Evolutionary conservation across 2,113 vertebrate species (phyloP), one percentile per base, ranked within the genome.

Genomic region (Pandion haliaetus): DNA sequence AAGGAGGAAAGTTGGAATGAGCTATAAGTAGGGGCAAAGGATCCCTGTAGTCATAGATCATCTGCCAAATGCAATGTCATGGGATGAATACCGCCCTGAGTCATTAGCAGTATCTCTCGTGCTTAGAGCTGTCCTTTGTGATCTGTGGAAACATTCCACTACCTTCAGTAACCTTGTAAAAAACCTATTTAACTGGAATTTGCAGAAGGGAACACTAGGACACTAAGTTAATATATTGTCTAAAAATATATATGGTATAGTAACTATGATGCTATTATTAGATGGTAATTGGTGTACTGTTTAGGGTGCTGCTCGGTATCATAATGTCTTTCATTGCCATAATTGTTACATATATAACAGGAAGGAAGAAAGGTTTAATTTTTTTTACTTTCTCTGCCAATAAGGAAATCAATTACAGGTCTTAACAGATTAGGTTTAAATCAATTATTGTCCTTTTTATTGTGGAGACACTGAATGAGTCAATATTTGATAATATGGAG

Each of bases 11-110:
- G 50, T 62, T 83, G 86, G 38, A 94, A 89, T 63, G 89, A 96
- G 73, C 83, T 94, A 5, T 96, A 95, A 94, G 72, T 74, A 87
- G 69, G 61, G 73, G 65, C 72, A 84, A 84, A 96, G 65, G 61
- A 93, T 94, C 55, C 57, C 52, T 71, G 3, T 59, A 79, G 91
- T 79, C 93, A 85, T 91, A 96, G 86, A 94, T 96, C 91, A 86
- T 82, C 93, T 91, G 73, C 73, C 14, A 47, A 62, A 67, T 34
- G 70, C 73, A 89, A 28, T 90, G 91, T 63, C 83, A 67, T 47
- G 65, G 73, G 65, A 84, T 52, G 89, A 67, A 84, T 63, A 76
- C 52, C 44, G 63, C 81, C 77, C n/a, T 63, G 52, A 84, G 47
- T 84, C 5, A 1, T 86, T 89, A 82, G 77, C 63, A 63, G 42